These are phyloP conservation scores for Sebastes aleutianus DNA, from an alignment of 2,797 vertebrate genomes.

Conservation along the genomic window DNA sequence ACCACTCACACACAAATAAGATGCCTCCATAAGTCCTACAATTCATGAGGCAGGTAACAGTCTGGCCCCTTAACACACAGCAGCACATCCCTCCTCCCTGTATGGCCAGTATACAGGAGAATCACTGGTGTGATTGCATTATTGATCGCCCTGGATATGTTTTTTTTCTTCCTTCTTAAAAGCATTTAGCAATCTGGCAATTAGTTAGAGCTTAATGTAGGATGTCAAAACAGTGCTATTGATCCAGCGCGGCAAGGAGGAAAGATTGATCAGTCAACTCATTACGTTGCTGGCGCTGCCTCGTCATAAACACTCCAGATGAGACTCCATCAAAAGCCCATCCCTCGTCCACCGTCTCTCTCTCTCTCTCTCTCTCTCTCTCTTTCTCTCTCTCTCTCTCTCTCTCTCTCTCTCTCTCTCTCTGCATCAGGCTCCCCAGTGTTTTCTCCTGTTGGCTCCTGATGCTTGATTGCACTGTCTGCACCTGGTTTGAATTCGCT, in stretches of 20 bases:
- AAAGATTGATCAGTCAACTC: conserved; percentile 89
- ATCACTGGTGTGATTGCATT: conserved; percentile 78
- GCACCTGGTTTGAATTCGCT: conserved; percentile 32
- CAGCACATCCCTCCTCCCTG: conserved; percentile 38
- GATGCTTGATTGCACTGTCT: conserved; percentile 47
- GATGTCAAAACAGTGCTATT: conserved; percentile 91
- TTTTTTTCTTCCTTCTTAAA: conserved; percentile 85
- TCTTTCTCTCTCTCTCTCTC: no score
- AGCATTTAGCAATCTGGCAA: conserved; percentile 91
- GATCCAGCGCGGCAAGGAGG: conserved; percentile 79
- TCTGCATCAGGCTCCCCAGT: conserved; percentile 39
- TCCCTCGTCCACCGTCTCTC: conserved; percentile 51
- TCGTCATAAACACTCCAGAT: conserved; percentile 80
- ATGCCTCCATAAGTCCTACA: conserved; percentile 16
- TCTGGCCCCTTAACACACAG: conserved; percentile 42
- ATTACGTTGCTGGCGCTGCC: conserved; percentile 82
- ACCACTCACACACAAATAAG: conserved; percentile 21
- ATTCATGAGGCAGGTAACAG: conserved; percentile 43
- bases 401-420: conserved; percentile 23
- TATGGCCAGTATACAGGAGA: conserved; percentile 66
- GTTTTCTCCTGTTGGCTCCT: conserved; percentile 48
- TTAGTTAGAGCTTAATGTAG: conserved; percentile 96
- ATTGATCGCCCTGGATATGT: conserved; percentile 85
- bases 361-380: conserved; percentile 24
- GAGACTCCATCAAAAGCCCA: conserved; percentile 79